phyloP scores from a whole-genome alignment of 2,888 invertebrate species.

The Pseudoips prasinana region DNA sequence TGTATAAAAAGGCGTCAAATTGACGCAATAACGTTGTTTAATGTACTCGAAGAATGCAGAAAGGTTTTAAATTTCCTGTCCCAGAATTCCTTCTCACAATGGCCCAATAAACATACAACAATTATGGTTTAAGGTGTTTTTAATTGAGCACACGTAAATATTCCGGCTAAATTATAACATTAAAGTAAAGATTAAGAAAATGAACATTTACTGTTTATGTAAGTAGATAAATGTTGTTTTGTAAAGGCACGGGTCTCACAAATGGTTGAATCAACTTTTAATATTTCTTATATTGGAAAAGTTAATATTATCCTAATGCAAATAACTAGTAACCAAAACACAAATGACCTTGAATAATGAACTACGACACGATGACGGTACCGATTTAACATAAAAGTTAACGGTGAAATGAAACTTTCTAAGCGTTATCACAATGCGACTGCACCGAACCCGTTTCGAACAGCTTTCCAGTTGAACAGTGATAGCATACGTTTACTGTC shows the following conservation, averaged over 20 bases:
- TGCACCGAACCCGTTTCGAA: slow-evolving; percentile 15
- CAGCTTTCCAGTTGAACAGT: slow-evolving; percentile 23
- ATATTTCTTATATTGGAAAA: slow-evolving; percentile 1
- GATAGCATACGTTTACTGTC: not conserved
- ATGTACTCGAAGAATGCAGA: too few relatives aligned
- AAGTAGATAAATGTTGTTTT: too few relatives aligned
- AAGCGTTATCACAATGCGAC: slow-evolving; percentile 42
- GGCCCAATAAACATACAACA: too few relatives aligned
- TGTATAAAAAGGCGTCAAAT: slow-evolving; percentile 13
- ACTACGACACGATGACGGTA: slow-evolving; percentile 45
- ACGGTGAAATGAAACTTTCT: slow-evolving; percentile 67
- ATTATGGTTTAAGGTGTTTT: too few relatives aligned
- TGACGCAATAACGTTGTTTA: slow-evolving; percentile 7
- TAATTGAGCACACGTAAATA: too few relatives aligned
- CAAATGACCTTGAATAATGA: slow-evolving; percentile 55
- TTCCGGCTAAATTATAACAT: too few relatives aligned
- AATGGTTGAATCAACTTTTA: too few relatives aligned
- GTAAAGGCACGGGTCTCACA: too few relatives aligned
- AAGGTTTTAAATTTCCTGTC: too few relatives aligned
- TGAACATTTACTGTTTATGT: too few relatives aligned
- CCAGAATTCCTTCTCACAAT: too few relatives aligned
- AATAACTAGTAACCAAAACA: slow-evolving; percentile 31
- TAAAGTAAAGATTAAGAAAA: too few relatives aligned
- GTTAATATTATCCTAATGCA: slow-evolving; percentile 9
- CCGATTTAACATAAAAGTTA: slow-evolving; percentile 54